Evolutionary conservation across 2,113 vertebrate species (phyloP), one percentile per base, ranked within the genome.

Genomic region (Orcinus orca): DNA sequence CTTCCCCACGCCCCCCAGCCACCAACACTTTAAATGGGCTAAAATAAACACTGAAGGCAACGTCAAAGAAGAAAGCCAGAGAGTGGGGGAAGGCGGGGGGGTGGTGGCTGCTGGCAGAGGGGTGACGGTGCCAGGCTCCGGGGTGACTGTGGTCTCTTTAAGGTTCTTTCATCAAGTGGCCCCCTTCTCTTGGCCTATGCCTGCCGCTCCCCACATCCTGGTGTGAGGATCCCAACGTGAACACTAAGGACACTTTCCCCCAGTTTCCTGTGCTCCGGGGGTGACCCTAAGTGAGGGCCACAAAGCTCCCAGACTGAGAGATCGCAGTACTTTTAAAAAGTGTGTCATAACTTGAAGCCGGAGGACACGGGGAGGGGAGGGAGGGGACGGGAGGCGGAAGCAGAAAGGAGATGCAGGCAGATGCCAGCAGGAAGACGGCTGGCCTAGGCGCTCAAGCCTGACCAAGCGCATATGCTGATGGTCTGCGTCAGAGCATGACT

Each of bases 391-490:
- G 38, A 7, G 14, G 65, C 44, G 23, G 47, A 71, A 20, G 50
- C 3, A 15, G 89, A 26, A n/a, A 79, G 50, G 31, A n/a, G 36
- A 20, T 3, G 5, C 38, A 5, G 62, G 53, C 18, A 17, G 77
- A 31, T 33, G 74, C 15, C 17, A 3, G 29, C 0, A 20, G n/a
- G 74, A n/a, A 84, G 77, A 9, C 44, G 23, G 29, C 18, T 0
- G 13, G 55, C 25, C 38, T 62, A 47, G 3, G 29, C 8, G 26
- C 26, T 29, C 5, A 55, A 36, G 38, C n/a, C 41, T 5, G 15
- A 8, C 21, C 31, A 15, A 2, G 17, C 18, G 26, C 0, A 0
- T 15, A 0, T 15, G n/a, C 53, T 21, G 1, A 26, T 2, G 0
- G 6, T 10, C 33, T 47, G 18, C 5, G n/a, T 55, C 50, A 25